These are phyloP conservation scores for Thunnus maccoyii DNA, from an alignment of 2,113 vertebrate species.

Conservation along the genomic window DNA sequence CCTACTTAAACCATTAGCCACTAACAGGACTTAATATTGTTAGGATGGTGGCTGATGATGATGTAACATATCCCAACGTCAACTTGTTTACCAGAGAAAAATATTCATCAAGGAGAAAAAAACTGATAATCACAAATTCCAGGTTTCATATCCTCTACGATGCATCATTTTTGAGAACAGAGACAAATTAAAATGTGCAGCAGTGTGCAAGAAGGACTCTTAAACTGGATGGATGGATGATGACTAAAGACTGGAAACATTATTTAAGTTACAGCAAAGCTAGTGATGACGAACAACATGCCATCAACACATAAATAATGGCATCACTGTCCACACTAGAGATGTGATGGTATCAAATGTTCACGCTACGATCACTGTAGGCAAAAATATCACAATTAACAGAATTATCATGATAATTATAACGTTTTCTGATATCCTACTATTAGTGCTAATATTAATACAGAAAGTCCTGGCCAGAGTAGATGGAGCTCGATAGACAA, in stretches of 20 bases:
- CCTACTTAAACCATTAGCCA: not conserved
- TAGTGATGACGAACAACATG: not conserved
- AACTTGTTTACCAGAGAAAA: not conserved
- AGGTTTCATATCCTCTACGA: not conserved
- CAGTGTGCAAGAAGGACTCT: not conserved
- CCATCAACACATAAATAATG: not conserved
- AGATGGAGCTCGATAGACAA: no score
- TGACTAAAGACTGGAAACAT: constrained; percentile 15
- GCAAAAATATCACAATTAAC: no score
- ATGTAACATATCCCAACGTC: not conserved
- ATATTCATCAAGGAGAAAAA: not conserved
- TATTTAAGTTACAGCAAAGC: constrained; percentile 22
- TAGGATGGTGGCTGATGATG: not conserved
- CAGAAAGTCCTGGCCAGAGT: no score
- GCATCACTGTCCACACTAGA: not conserved
- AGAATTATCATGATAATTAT: no score
- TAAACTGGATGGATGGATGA: not conserved
- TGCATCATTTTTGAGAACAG: not conserved
- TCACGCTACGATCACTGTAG: no score
- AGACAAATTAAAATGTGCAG: not conserved
- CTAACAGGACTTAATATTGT: not conserved
- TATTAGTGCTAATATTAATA: no score
- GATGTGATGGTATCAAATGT: no score
- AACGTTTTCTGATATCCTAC: no score
- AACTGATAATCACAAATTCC: not conserved